A percentile compares a stretch with the other conserved stretches of the same genome.
These are phyloP conservation scores for Turritopsis dohrnii DNA, from an alignment of 30 jellyfish, hydroid and myxozoan genomes.

Conservation along the genomic window DNA sequence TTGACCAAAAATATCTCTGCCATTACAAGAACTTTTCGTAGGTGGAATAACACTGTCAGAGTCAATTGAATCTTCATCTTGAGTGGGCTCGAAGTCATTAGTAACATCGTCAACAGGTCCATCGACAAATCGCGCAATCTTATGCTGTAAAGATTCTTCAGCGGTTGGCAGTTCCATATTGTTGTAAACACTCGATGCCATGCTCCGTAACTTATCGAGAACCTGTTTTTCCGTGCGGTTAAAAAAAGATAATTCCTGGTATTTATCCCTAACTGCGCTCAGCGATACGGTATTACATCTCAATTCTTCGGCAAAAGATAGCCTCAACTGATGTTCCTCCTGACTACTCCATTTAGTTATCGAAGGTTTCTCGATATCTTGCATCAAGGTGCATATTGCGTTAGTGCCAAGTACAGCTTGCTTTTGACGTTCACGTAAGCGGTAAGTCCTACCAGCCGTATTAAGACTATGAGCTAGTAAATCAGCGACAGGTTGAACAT, in stretches of 20 bases:
- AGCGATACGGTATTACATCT: not conserved
- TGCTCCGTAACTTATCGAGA: not conserved
- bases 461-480: not conserved
- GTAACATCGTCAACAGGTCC: not conserved
- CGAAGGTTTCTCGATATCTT: not conserved
- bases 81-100: not conserved
- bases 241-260: not conserved
- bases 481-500: not conserved
- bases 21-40: not conserved
- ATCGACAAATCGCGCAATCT: not conserved
- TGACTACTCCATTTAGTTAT: not conserved
- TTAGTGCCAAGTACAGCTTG: not conserved
- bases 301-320: not conserved
- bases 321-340: not conserved
- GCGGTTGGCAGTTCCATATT: not conserved
- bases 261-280: not conserved
- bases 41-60: constrained; percentile 10
- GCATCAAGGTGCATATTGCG: not conserved
- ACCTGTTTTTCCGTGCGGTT: constrained; percentile 1
- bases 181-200: not conserved
- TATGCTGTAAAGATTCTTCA: not conserved
- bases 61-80: not conserved
- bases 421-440: not conserved
- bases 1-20: not conserved
- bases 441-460: not conserved